Evolutionary conservation across 1,140 invertebrate species (phyloP), one percentile per base, ranked within the genome.

Genomic region (Mycetomoellerius zeteki): DNA sequence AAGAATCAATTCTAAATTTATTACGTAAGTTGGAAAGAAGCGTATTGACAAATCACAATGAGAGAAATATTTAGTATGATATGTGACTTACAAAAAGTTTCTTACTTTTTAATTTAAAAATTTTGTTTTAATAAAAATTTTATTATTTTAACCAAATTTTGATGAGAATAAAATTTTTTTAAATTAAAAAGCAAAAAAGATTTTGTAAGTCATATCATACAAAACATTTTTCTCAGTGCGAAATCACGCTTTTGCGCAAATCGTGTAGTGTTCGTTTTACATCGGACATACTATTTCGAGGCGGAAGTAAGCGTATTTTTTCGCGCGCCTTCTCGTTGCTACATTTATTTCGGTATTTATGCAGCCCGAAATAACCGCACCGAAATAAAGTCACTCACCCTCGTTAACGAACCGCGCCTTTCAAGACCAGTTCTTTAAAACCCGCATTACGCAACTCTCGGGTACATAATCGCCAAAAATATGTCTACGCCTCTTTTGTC

Each of bases 301-400:
- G 56, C 64, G 84, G 60, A 76, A 76, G 37, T 54, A n/a, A 64
- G 87, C 43, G 30, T 72, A 47, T 16, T 81, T 65, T 76, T 84
- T 72, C 19, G n/a, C 64, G 14, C 24, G 62, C 30, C 58, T 16
- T 54, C 33, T 27, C 50, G 60, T 60, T 87, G 30, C 43, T 30
- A 27, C 62, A 73, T 60, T 84, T 54, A 72, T 89, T 90, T 80
- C 47, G 50, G 85, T 69, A 80, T 33, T 75, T 82, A 82, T 47
- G 52, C 6, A 19, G 69, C 80, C 58, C 62, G 56, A 90, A 88
- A 88, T 90, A 90, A 65, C 37, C 30, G 58, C 37, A 81, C 80
- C 60, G 75, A 90, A 88, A 90, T 88, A 88, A 85, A 90, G 73
- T 77, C 69, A 84, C 88, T 87, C 62, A 76, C 78, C 64, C 76